Conservation (phyloP, 2,888 invertebrate genomes). For the Rhopalosiphum nymphaeae region DNA sequence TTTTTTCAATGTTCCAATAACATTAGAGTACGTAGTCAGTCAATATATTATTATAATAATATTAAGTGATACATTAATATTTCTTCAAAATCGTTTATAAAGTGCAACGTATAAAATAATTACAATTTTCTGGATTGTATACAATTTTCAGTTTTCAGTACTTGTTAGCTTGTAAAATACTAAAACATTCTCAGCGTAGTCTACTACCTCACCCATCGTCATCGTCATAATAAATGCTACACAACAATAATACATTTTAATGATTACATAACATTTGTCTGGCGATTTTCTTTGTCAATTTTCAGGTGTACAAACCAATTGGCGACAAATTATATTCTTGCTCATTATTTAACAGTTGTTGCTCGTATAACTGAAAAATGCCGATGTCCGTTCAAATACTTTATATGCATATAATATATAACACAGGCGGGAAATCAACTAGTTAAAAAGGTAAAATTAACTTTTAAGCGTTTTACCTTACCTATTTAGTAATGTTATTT, state of each 20-base stretch:
- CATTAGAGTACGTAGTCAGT: not conserved
- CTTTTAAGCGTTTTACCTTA: not conserved
- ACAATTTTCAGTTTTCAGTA: not conserved
- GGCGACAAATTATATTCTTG: not conserved
- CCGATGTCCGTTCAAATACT: rapidly evolving
- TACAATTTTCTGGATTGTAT: not conserved
- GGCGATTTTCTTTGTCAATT: not conserved
- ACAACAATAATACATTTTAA: not conserved
- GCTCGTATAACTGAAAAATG: not conserved
- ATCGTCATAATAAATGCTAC: not conserved
- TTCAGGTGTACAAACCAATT: not conserved
- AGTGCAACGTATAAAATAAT: not conserved
- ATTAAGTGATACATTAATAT: not conserved
- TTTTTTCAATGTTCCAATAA: not conserved
- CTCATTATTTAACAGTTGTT: not conserved
- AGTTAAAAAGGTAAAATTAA: not conserved
- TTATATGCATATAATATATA: not conserved
- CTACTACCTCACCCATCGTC: not conserved
- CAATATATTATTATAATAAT: not conserved
- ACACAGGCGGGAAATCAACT: not conserved
- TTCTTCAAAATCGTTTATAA: not conserved
- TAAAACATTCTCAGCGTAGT: not conserved
- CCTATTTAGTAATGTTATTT: not conserved
- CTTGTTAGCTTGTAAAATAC: not conserved
- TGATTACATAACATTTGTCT: not conserved